Evolutionary conservation across 2,888 invertebrate species (phyloP).

Genomic region (Nysson spinosus): DNA sequence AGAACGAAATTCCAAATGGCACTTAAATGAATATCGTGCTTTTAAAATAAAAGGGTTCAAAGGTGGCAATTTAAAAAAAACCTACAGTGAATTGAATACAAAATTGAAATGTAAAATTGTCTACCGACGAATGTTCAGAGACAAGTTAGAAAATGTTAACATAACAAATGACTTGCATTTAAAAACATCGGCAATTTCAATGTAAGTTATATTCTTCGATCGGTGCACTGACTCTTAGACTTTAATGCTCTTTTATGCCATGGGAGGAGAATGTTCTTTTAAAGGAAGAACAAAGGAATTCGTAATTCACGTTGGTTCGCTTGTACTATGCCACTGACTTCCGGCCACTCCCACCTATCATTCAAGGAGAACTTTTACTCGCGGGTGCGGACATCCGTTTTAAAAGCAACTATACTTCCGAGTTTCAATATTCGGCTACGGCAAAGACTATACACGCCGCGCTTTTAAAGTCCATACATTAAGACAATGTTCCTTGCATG

Average conservation of each 20-base stretch:
- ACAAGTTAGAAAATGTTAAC: no score
- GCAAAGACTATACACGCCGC: no score
- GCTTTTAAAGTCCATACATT: constrained; percentile 29
- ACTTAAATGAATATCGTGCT: no score
- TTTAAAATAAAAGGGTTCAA: no score
- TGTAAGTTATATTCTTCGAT: constrained; percentile 16
- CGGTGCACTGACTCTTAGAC: constrained; percentile 9
- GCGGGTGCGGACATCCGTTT: constrained; percentile 42
- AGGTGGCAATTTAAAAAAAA: no score
- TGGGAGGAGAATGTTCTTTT: constrained; percentile 21
- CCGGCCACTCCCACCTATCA: constrained; percentile 55
- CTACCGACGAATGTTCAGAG: no score
- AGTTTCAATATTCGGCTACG: no score
- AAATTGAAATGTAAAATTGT: no score
- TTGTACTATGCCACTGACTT: constrained; percentile 35
- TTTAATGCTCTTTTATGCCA: constrained; percentile 31
- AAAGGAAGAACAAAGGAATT: constrained; percentile 50
- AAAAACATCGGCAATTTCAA: neutral
- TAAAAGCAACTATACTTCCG: constrained; percentile 51
- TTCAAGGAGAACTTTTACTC: constrained; percentile 46
- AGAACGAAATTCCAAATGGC: no score
- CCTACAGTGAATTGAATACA: no score
- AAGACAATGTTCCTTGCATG: neutral
- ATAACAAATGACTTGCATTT: no score
- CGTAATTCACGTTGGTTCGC: constrained; percentile 46